These are phyloP conservation scores for Apamea epomidion DNA, from an alignment of 2,888 invertebrate species.

Conservation along the genomic window DNA sequence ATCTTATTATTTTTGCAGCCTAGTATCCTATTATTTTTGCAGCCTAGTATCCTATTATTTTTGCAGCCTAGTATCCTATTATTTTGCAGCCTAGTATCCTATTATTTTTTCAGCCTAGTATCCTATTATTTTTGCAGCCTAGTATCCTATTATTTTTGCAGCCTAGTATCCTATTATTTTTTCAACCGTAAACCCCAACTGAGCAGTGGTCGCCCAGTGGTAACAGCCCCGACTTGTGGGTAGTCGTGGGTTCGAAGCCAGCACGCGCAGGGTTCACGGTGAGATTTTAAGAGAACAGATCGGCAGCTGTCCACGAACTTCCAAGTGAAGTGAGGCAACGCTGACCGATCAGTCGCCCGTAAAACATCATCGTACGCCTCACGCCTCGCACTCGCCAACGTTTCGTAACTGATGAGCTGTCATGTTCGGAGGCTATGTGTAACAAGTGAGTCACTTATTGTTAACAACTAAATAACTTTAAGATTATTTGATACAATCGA, in stretches of 20 bases:
- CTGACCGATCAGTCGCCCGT: constrained; percentile 17
- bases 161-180: background rate
- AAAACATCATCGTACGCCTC: background rate
- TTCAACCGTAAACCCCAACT: background rate
- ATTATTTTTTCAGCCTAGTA: background rate
- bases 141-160: background rate
- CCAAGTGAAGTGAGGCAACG: constrained; percentile 34
- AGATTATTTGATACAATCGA: constrained; percentile 6
- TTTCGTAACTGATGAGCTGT: constrained; percentile 39
- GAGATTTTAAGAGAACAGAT: no score
- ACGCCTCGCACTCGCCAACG: background rate
- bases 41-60: background rate
- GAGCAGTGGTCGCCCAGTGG: no score
- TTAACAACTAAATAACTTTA: constrained; percentile 1
- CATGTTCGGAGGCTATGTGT: constrained; percentile 37
- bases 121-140: background rate
- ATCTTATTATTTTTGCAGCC: background rate
- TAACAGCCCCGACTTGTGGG: no score
- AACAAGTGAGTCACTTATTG: constrained; percentile 30
- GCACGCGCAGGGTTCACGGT: no score
- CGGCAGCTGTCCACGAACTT: constrained; percentile 13
- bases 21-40: background rate
- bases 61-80: no score
- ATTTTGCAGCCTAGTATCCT: no score
- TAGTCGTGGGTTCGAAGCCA: no score